Percentiles rank a stretch among this genome's conserved stretches.
These are phyloP conservation scores for Ormyrus labotus DNA, from an alignment of 2,888 invertebrate species.

Conservation along the genomic window DNA sequence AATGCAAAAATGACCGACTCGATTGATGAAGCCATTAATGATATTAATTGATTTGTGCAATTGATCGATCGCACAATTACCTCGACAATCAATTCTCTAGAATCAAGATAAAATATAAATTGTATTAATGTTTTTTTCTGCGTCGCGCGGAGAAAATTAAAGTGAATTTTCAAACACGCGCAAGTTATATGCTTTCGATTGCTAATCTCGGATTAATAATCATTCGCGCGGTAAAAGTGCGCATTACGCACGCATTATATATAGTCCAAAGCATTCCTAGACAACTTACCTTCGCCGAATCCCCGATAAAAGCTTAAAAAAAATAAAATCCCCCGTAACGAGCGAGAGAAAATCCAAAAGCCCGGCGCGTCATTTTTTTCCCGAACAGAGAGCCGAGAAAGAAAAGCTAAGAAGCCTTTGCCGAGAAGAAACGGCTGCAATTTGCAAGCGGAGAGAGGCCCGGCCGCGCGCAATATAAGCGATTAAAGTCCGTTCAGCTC, in stretches of 20 bases:
- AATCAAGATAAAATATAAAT: conserved; percentile 46
- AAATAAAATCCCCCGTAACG: too few species aligned
- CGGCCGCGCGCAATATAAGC: conserved; percentile 36
- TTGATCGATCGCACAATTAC: conserved; percentile 52
- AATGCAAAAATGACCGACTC: background rate
- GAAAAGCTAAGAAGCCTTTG: too few species aligned
- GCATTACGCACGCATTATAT: background rate
- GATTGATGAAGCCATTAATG: conserved; percentile 55
- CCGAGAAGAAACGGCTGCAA: background rate
- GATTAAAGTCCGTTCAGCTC: conserved; percentile 53
- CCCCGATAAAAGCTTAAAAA: too few species aligned
- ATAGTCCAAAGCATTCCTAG: too few species aligned
- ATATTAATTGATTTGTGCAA: conserved; percentile 45
- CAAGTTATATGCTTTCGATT: conserved; percentile 7
- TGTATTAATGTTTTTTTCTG: conserved; percentile 32
- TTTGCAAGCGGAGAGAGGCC: conserved; percentile 23
- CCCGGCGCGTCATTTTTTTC: too few species aligned
- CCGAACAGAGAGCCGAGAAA: too few species aligned
- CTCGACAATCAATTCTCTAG: conserved; percentile 44
- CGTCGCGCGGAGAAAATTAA: background rate
- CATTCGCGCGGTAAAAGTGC: background rate
- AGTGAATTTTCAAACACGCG: conserved; percentile 24
- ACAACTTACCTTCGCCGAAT: too few species aligned
- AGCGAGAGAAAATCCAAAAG: too few species aligned
- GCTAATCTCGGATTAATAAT: conserved; percentile 11